These are phyloP conservation scores for Hippocampus mohnikei DNA, from an alignment of 2,113 vertebrate species.

Conservation along the genomic window DNA sequence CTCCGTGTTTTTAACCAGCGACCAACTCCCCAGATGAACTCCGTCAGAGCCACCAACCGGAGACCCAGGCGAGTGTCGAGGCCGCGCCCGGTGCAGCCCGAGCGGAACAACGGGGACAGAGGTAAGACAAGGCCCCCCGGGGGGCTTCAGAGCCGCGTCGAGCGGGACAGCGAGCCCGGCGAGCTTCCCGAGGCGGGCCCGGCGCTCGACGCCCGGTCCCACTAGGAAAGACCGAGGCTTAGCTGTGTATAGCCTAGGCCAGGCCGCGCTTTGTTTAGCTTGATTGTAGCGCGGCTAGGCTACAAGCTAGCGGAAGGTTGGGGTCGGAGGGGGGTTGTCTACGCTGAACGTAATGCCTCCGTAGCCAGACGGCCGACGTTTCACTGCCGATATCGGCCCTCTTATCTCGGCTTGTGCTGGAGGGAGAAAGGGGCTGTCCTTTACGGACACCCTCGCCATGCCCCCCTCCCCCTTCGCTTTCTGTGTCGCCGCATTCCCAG, in stretches of 20 bases:
- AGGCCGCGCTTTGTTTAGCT: constrained; percentile 97
- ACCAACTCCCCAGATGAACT: constrained; percentile 96
- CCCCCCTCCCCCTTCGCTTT: constrained; percentile 1
- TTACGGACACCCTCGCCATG: not conserved
- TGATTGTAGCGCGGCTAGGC: constrained; percentile 68
- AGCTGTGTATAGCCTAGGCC: constrained; percentile 57
- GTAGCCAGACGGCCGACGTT: constrained; percentile 33
- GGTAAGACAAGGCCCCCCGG: constrained; percentile 68
- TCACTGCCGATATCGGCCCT: constrained; percentile 17
- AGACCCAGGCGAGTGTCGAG: constrained; percentile 99
- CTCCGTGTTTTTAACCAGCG: constrained; percentile 62
- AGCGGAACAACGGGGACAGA: constrained; percentile 91
- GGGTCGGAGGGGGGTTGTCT: constrained; percentile 46
- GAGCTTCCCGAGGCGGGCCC: not conserved
- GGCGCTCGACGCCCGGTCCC: not conserved
- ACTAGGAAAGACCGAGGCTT: constrained; percentile 77
- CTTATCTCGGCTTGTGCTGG: not conserved
- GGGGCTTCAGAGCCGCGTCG: constrained; percentile 3
- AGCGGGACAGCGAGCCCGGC: not conserved
- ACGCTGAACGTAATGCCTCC: constrained; percentile 54
- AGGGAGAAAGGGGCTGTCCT: constrained; percentile 6
- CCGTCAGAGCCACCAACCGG: constrained; percentile 98
- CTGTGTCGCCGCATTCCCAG: constrained; percentile 53
- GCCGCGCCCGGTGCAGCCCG: constrained; percentile 98
- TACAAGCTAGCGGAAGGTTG: constrained; percentile 48